Evolutionary conservation across 2,113 vertebrate genomes (phyloP), one percentile per base, ranked within the genome.

Genomic region (Theristicus caerulescens): DNA sequence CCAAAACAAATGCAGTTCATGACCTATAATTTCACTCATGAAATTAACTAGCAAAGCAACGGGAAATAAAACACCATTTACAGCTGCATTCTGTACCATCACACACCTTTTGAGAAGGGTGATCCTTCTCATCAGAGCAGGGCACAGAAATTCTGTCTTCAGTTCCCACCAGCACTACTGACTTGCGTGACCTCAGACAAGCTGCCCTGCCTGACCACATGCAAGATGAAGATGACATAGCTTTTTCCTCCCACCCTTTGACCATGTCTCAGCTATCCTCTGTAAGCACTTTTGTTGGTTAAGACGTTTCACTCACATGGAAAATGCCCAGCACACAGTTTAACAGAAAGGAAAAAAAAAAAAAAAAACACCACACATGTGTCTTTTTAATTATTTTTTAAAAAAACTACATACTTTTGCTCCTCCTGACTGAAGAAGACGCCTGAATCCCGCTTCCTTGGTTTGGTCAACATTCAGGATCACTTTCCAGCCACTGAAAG

Each of bases 401-500:
- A 12, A n/a, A 76, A 36, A 26, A 20, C 5, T 44, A 71, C 91
- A 36, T 94, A 99, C 99, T 99, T 99, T 99, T 20, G 99, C 99
- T 91, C 99, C 99, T 86, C 99, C 99, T 36, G 99, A 99, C 97
- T 99, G 99, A 95, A 99, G 99, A 77, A 99, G 98, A 66, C 99
- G 98, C 49, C 98, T 99, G 98, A 99, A 99, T 66, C 99, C 99
- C 0, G 99, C 98, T 95, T 99, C 99, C 97, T 99, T 99, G 87
- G 94, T 98, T 82, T 98, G 98, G 93, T 99, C 99, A 47, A 99
- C 99, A 73, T 99, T 99, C 96, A 99, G 98, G 98, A 99, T 99
- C 76, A 99, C 99, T 14, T 98, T 99, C 99, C 99, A 99, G 15
- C 99, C 99, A 57, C 98, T 99, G 98, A 99, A 99, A n/a, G 99